Percentiles rank a stretch among this genome's conserved stretches.
Evolutionary conservation across 2,888 invertebrate genomes (phyloP).

Genomic region (Heliconius cydno): DNA sequence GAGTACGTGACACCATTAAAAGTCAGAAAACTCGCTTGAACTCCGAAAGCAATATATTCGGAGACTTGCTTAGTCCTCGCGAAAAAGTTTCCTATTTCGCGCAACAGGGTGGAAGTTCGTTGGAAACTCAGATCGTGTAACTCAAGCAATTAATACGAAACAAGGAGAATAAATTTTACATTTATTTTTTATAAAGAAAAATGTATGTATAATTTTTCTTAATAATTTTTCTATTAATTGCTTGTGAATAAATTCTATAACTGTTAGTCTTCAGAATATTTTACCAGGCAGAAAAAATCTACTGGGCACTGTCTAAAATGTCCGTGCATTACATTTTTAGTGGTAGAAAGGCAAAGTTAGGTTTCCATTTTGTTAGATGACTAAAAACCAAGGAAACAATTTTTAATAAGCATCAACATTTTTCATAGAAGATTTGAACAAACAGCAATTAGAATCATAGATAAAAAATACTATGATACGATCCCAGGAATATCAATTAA

Average conservation of each 20-base stretch:
- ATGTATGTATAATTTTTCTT: no score
- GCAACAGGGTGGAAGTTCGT: conserved; percentile 35
- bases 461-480: neutral
- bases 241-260: no score
- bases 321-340: no score
- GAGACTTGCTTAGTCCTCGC: conserved; percentile 38
- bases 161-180: conserved; percentile 26
- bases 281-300: no score
- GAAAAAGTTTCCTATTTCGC: conserved; percentile 41
- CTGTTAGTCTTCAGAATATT: no score
- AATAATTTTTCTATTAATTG: no score
- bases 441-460: neutral
- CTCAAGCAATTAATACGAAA: conserved; percentile 34
- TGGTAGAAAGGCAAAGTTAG: no score
- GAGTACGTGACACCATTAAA: conserved; percentile 44
- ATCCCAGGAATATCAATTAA: neutral
- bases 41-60: conserved; percentile 41
- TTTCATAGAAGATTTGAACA: neutral
- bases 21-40: conserved; percentile 44
- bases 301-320: no score
- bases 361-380: no score
- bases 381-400: no score
- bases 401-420: neutral
- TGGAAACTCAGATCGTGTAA: conserved; percentile 29
- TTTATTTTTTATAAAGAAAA: neutral